A percentile compares a stretch with the other conserved stretches of the same genome.
phyloP scores from a whole-genome alignment of 2,113 vertebrate species.

The Brachyhypopomus occidentalis region DNA sequence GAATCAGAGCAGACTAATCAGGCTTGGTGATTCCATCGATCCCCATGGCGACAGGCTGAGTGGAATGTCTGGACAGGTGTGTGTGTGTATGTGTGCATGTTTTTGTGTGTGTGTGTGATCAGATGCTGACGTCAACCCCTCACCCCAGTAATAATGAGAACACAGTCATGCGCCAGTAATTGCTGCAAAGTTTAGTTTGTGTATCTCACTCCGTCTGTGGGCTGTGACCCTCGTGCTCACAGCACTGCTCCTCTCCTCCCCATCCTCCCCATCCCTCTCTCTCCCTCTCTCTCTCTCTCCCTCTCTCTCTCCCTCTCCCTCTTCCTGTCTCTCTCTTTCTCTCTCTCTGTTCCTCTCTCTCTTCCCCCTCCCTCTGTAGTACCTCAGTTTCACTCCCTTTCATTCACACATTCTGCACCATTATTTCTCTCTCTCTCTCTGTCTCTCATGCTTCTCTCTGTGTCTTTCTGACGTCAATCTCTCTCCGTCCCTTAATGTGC shows the following conservation, averaged over 20 bases:
- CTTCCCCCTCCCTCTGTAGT: not conserved
- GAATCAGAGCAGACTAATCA: not conserved
- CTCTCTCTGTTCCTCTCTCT: not conserved
- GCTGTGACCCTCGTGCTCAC: not conserved
- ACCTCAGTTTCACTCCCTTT: not conserved
- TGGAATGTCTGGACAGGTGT: conserved; percentile 6
- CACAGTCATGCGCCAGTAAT: not conserved
- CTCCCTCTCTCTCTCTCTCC: not conserved
- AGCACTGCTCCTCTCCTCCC: not conserved
- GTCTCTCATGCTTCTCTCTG: not conserved
- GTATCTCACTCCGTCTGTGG: not conserved
- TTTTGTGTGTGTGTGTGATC: conserved; percentile 13
- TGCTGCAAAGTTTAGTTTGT: not conserved
- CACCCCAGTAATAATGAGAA: not conserved
- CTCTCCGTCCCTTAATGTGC: conserved; percentile 5
- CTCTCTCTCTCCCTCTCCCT: not conserved
- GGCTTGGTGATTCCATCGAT: not conserved
- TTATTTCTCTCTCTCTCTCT: not conserved
- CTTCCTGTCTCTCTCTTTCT: not conserved
- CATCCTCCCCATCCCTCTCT: not conserved
- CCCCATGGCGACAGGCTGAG: conserved; percentile 4
- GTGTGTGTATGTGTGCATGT: not conserved
- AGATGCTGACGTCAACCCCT: conserved; percentile 21
- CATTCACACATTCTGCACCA: not conserved
- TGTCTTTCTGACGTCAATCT: conserved; percentile 22